A percentile compares a stretch with the other conserved stretches of the same genome.
These are phyloP conservation scores for Cuculus canorus DNA, from an alignment of 2,797 vertebrate genomes.

Conservation along the genomic window DNA sequence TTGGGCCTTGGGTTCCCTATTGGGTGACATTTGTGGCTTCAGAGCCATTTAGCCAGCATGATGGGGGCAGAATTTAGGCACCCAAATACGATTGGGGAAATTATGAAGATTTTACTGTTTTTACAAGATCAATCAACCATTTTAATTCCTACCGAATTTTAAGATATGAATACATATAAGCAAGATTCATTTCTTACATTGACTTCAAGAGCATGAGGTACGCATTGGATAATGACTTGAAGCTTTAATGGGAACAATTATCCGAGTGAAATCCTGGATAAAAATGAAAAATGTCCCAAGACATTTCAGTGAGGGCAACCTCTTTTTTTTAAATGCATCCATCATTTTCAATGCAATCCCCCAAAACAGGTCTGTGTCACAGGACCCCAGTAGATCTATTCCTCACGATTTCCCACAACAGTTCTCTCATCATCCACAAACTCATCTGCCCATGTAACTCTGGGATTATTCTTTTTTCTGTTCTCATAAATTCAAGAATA, in stretches of 20 bases:
- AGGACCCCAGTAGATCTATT: neutral
- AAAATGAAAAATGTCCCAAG: neutral
- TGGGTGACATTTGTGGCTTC: neutral
- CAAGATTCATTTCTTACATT: neutral
- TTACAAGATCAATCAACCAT: neutral
- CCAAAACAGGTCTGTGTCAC: neutral
- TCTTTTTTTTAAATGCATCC: rapidly evolving
- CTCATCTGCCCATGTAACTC: neutral
- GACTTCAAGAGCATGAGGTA: neutral
- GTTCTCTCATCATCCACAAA: neutral
- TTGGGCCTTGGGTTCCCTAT: neutral
- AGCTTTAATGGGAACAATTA: neutral
- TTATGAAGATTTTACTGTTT: neutral
- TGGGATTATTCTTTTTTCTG: neutral
- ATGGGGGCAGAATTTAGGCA: neutral
- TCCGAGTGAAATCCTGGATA: neutral
- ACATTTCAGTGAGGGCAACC: neutral
- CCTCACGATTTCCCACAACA: neutral
- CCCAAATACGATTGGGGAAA: neutral
- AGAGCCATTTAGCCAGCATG: neutral
- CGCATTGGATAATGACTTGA: neutral
- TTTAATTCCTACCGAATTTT: neutral
- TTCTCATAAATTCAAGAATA: neutral
- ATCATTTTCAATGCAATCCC: neutral
- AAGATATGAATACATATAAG: neutral